Evolutionary conservation across 1,140 invertebrate genomes (phyloP), one percentile per base, ranked within the genome.

Genomic region (Lepidurus couesii): DNA sequence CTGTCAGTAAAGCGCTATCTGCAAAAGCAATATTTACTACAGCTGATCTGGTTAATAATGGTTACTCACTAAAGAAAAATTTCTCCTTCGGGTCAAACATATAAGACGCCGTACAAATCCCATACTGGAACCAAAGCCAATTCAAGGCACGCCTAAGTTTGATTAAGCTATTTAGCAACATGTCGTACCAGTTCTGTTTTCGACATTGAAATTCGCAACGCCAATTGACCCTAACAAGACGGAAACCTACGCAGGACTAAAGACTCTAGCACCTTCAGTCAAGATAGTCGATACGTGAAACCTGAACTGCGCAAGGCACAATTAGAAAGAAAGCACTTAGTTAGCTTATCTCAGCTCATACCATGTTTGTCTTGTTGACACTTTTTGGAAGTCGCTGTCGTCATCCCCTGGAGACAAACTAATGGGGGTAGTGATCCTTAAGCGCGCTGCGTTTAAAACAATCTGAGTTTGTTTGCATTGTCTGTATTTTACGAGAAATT

Each of bases 51-150:
- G 34, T 34, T 34, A 34, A 34, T 4, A 34, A 34, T 34, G 34
- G 4, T 34, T 3, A 16, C 53, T 65, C 21, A 65, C 53, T 65
- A 21, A 65, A 65, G 53, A 65, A 65, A 7, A 65, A n/a, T 65
- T 65, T 65, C 53, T 65, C 53, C 53, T 65, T 9, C 16, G 53
- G 53, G 53, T 65, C 53, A 16, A 65, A 65, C 53, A 65, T 65
- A 16, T 65, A 65, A 16, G 53, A 65, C 9, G 53, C 53, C 21
- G 53, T 65, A 10, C 53, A 65, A 21, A 65, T 65, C 1, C 21
- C 53, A 65, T 65, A 65, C 53, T 65, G 53, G 53, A 65, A 65
- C 53, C 53, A 65, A 9, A 65, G 53, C 53, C 53, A 65, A 16
- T 7, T 65, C 21, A 65, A 65, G 53, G n/a, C 7, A 65, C n/a